phyloP scores from a whole-genome alignment of 2,797 vertebrate species.

The Hydrolagus colliei region DNA sequence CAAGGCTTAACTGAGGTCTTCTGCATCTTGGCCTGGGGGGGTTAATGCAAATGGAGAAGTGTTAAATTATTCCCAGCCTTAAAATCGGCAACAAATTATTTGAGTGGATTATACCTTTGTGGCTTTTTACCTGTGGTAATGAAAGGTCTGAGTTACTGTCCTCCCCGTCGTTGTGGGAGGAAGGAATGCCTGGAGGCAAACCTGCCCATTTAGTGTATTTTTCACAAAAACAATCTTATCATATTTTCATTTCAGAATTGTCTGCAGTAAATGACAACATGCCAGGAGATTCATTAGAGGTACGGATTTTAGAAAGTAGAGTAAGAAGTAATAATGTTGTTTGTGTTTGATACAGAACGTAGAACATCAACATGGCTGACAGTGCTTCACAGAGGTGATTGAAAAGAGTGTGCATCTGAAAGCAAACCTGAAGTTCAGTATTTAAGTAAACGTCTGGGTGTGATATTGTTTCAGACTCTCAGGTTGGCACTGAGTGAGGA shows the following conservation, averaged over 20 bases:
- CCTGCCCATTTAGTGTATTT: too few relatives aligned
- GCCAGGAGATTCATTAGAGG: conserved; percentile 8
- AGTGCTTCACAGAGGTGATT: too few relatives aligned
- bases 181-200: too few relatives aligned
- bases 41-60: too few relatives aligned
- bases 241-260: conserved; percentile 24
- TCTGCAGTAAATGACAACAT: conserved; percentile 18
- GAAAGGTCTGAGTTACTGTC: conserved; percentile 38
- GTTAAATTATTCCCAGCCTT: too few relatives aligned
- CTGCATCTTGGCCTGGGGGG: too few relatives aligned
- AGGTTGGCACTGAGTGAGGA: too few relatives aligned
- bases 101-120: conserved; percentile 35
- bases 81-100: conserved; percentile 59
- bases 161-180: conserved; percentile 33
- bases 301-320: background rate
- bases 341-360: too few relatives aligned
- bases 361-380: too few relatives aligned
- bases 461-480: background rate
- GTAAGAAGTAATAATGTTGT: too few relatives aligned
- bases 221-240: background rate
- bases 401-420: too few relatives aligned
- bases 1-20: too few relatives aligned
- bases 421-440: background rate
- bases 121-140: conserved; percentile 32
- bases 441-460: background rate